Percentiles rank a stretch among this genome's conserved stretches.
Evolutionary conservation across 2,888 invertebrate species (phyloP).

Genomic region (Bombylius major): DNA sequence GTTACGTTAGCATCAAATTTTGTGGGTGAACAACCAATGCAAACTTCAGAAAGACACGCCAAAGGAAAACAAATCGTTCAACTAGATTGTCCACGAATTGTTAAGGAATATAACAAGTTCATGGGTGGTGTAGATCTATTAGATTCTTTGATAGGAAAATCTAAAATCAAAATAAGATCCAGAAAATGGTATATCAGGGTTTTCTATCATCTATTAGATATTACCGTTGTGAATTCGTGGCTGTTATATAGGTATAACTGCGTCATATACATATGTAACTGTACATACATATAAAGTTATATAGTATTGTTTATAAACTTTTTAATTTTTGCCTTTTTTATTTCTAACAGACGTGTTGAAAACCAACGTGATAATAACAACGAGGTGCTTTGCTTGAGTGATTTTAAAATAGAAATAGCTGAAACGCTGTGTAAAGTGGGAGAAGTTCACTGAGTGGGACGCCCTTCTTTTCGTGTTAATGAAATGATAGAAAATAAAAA

Average conservation of each 20-base stretch:
- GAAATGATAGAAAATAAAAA: too few species aligned
- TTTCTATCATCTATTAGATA: conserved; percentile 8
- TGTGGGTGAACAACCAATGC: conserved; percentile 3
- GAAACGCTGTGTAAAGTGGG: too few species aligned
- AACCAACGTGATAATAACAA: too few species aligned
- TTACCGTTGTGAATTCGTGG: conserved; percentile 8
- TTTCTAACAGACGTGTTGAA: too few species aligned
- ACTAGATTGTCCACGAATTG: conserved; percentile 8
- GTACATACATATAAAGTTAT: too few species aligned
- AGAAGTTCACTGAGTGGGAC: too few species aligned
- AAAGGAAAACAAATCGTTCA: not conserved
- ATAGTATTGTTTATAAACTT: too few species aligned
- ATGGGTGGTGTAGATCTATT: conserved; percentile 11
- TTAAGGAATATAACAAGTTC: conserved; percentile 7
- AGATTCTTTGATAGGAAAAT: conserved; percentile 2
- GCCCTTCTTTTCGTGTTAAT: too few species aligned
- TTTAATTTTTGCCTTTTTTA: too few species aligned
- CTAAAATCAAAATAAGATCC: conserved; percentile 3
- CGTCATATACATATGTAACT: too few species aligned
- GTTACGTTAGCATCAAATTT: conserved; percentile 10
- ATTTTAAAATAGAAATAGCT: too few species aligned
- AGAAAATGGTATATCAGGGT: conserved; percentile 9
- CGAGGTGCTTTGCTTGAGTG: too few species aligned
- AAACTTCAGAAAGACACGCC: not conserved
- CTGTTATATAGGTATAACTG: not conserved